Percentiles rank a stretch among this genome's conserved stretches.
These are phyloP conservation scores for Drosophila asahinai DNA, from an alignment of 1,140 invertebrate genomes.

Conservation along the genomic window DNA sequence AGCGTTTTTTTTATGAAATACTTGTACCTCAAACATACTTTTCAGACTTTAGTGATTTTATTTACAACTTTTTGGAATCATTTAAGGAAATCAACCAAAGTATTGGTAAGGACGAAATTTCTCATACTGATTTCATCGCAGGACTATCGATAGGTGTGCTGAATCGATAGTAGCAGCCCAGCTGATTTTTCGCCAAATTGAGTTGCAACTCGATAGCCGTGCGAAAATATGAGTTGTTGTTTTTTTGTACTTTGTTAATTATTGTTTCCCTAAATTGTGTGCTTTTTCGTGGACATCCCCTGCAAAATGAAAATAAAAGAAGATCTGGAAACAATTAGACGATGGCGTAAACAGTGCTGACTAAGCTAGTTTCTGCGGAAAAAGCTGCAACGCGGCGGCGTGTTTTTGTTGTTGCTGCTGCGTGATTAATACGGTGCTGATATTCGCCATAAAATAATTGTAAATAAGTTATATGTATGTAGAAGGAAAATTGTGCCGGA, in stretches of 20 bases:
- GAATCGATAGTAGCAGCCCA: not conserved
- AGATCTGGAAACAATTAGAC: not conserved
- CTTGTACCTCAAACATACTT: not conserved
- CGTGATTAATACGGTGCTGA: constrained; percentile 3
- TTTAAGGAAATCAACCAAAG: not conserved
- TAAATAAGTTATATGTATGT: constrained; percentile 1
- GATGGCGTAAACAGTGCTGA: constrained; percentile 3
- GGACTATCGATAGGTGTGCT: not conserved
- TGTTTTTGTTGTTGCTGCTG: constrained; percentile 3
- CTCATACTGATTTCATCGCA: not conserved
- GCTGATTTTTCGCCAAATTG: not conserved
- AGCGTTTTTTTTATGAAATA: not conserved
- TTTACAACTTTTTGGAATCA: not conserved
- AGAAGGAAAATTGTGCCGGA: not conserved
- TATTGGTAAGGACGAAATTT: not conserved
- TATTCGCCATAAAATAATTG: constrained; percentile 4
- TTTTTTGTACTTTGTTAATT: not conserved
- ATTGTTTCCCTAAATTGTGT: constrained; percentile 3
- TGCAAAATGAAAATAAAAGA: not conserved
- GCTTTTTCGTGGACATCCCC: not conserved
- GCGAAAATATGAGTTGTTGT: too few relatives aligned
- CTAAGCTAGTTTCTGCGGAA: not conserved
- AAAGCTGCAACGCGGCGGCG: not conserved
- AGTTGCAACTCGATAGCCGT: too few relatives aligned
- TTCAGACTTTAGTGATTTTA: not conserved